phyloP scores from a whole-genome alignment of 2,113 vertebrate species.

The Oncorhynchus clarkii region DNA sequence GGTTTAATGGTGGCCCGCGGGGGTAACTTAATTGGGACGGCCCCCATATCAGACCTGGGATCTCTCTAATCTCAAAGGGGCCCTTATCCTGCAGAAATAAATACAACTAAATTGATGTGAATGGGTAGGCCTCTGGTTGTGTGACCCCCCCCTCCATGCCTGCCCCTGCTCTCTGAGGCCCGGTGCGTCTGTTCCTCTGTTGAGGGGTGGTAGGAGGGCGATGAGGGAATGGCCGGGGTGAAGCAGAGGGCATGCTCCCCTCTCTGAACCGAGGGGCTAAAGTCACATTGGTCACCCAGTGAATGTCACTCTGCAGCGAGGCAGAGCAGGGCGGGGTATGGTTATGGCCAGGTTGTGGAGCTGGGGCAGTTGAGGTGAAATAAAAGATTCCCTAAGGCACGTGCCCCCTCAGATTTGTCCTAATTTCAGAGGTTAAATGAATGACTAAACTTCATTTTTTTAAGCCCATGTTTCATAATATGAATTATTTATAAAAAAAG shows the following conservation, averaged over 20 bases:
- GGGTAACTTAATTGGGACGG: conserved; percentile 47
- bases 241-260: conserved; percentile 32
- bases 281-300: background rate
- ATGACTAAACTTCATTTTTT: background rate
- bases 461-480: too few species aligned
- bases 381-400: conserved; percentile 6
- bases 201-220: conserved; percentile 32
- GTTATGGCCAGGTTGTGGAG: background rate
- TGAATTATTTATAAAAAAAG: too few species aligned
- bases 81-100: conserved; percentile 57
- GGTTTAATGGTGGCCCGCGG: conserved; percentile 12
- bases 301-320: background rate
- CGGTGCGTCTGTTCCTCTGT: conserved; percentile 15
- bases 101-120: conserved; percentile 41
- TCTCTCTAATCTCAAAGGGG: conserved; percentile 50
- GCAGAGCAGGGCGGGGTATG: background rate
- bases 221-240: conserved; percentile 29
- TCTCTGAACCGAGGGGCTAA: background rate
- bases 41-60: conserved; percentile 47
- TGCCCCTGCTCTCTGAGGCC: background rate
- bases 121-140: conserved; percentile 37
- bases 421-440: background rate
- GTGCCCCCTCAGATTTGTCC: background rate
- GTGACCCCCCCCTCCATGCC: background rate
- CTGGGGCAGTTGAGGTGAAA: background rate